Evolutionary conservation across 2,888 invertebrate species (phyloP).

Genomic region (Achlya flavicornis): DNA sequence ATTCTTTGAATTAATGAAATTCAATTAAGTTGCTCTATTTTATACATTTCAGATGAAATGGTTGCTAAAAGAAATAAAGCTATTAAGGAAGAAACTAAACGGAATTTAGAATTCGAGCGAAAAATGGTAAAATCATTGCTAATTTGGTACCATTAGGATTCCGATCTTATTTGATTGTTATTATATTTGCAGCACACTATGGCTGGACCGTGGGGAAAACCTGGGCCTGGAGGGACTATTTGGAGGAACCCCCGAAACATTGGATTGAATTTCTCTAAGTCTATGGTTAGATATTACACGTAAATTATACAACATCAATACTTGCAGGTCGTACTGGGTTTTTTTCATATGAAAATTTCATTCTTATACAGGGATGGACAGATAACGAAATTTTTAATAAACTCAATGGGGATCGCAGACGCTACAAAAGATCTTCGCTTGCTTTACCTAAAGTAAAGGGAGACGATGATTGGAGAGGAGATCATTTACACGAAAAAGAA

Average conservation of each 20-base stretch:
- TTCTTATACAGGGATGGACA: conserved; percentile 71
- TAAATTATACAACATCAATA: no score
- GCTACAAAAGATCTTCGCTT: conserved; percentile 69
- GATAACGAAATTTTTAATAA: conserved; percentile 71
- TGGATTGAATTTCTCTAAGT: conserved; percentile 89
- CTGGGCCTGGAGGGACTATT: conserved; percentile 88
- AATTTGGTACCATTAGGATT: not conserved
- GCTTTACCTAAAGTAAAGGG: conserved; percentile 80
- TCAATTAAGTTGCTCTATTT: not conserved
- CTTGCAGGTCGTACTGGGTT: no score
- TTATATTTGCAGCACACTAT: conserved; percentile 64
- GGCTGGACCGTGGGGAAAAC: conserved; percentile 86
- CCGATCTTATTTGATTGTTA: conserved; percentile 14
- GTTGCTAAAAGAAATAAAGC: conserved; percentile 81
- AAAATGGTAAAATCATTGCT: conserved; percentile 78
- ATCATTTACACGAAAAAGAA: conserved; percentile 49
- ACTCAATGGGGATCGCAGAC: conserved; percentile 59
- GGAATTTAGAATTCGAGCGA: conserved; percentile 76
- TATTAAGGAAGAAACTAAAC: conserved; percentile 72
- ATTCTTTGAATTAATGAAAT: no score
- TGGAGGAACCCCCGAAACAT: conserved; percentile 90
- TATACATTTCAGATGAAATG: conserved; percentile 76
- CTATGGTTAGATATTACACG: conserved; percentile 84
- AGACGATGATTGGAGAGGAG: conserved; percentile 64
- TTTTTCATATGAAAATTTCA: not conserved